Conservation (phyloP, 2,888 invertebrate genomes). For the Biston stratarius region DNA sequence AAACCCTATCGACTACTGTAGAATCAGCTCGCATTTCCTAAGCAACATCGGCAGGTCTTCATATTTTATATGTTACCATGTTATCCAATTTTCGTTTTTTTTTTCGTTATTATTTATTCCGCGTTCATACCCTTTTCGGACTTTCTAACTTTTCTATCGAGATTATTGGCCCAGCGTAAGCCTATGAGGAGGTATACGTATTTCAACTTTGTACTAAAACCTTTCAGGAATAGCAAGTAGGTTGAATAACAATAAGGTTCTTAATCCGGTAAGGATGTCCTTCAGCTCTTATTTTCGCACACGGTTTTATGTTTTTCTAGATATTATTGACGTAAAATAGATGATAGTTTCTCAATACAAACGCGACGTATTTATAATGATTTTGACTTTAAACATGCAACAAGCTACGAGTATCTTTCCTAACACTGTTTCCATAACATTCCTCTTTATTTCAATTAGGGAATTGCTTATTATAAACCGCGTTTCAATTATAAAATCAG, state of each 20-base stretch:
- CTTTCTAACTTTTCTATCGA: slow-evolving; percentile 28
- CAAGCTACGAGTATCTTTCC: neutral
- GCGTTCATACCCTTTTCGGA: slow-evolving; percentile 22
- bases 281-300: slow-evolving; percentile 1
- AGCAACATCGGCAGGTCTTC: neutral
- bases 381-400: no score
- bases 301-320: neutral
- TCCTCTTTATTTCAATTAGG: no score
- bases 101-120: slow-evolving; percentile 16
- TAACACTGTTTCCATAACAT: neutral
- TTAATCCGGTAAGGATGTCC: slow-evolving; percentile 8
- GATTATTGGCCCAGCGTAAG: slow-evolving; percentile 27
- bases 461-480: neutral
- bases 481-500: slow-evolving; percentile 17
- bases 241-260: slow-evolving; percentile 11
- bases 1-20: neutral
- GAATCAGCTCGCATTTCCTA: neutral
- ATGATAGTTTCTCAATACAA: neutral
- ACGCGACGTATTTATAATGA: no score
- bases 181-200: slow-evolving; percentile 17
- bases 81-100: slow-evolving; percentile 5
- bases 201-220: slow-evolving; percentile 24
- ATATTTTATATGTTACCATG: slow-evolving; percentile 5
- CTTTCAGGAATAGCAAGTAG: slow-evolving; percentile 30
- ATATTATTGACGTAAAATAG: neutral